Evolutionary conservation across 2,113 vertebrate species (phyloP), one percentile per base, ranked within the genome.

Genomic region (Illadopsis cleaveri): DNA sequence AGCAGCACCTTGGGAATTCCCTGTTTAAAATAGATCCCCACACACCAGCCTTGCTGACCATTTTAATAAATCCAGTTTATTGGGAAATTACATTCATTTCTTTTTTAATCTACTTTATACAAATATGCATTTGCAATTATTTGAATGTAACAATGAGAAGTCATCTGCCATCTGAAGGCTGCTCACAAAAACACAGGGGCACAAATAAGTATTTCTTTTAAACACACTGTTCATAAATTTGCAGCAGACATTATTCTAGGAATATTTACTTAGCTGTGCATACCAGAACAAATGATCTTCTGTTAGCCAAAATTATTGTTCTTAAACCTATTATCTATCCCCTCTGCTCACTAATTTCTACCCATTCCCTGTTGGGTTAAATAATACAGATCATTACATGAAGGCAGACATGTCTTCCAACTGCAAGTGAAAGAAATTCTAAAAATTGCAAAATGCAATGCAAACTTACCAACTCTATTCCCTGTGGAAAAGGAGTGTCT

Each of bases 401-500:
- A 72, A 62, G 20, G 22, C 9, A 88, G 31, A 72, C 11, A 0
- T 9, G 66, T 44, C 48, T 62, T 68, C 44, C 44, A 77, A 60
- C 0, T 28, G 4, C 12, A 71, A 0, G 0, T 12, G 9, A 83
- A 80, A 73, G 35, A 80, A 88, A 31, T 25, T 23, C 15, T 42
- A 65, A 54, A 64, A 57, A 18, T 21, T 38, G 31, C 2, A 50
- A 62, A 65, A 45, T 2, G 5, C 11, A 86, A 73, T 22, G 79
- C 10, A 62, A 95, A 99, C 98, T 98, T 97, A 99, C 99, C 99
- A 99, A 98, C 96, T 99, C 99, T 98, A 99, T 99, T 92, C 99
- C 99, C 93, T 99, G 99, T 76, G 99, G 99, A 96, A 99, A 99
- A 62, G 99, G 99, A 24, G 99, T 99, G 73, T 99, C 99, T 89